Conservation (phyloP, 2,888 invertebrate genomes). For the Gryllus longicercus region DNA sequence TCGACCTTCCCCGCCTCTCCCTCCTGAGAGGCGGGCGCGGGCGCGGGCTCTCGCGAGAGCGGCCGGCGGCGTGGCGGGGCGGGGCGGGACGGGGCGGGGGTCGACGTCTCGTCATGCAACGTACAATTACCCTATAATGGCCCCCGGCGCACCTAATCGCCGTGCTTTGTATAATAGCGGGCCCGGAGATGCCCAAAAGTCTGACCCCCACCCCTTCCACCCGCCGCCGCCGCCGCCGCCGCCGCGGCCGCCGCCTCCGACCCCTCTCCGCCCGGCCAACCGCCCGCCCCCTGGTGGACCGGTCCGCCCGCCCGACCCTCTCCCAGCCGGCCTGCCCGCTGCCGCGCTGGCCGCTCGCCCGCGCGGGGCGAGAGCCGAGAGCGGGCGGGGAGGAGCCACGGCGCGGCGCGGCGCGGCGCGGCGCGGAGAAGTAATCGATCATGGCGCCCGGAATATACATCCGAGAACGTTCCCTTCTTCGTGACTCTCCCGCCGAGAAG, state of each 20-base stretch:
- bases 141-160: constrained; percentile 17
- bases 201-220: not conserved
- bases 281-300: not conserved
- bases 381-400: not conserved
- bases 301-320: not conserved
- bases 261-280: not conserved
- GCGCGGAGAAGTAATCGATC: constrained; percentile 2
- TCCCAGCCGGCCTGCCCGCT: not conserved
- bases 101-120: not conserved
- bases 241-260: not conserved
- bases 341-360: not conserved
- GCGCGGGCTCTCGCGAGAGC: not conserved
- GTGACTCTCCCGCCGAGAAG: not conserved
- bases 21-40: not conserved
- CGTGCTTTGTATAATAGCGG: constrained; percentile 10
- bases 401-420: not conserved
- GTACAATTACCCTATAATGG: constrained; percentile 17
- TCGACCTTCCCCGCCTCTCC: not conserved
- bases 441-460: not conserved
- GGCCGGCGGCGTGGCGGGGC: not conserved
- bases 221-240: not conserved
- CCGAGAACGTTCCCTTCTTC: constrained; percentile 6
- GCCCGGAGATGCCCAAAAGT: constrained; percentile 10
- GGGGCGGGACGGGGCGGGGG: not conserved
- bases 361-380: not conserved